These are phyloP conservation scores for Escarpia spicata DNA, from an alignment of 2,888 invertebrate genomes.

Conservation along the genomic window DNA sequence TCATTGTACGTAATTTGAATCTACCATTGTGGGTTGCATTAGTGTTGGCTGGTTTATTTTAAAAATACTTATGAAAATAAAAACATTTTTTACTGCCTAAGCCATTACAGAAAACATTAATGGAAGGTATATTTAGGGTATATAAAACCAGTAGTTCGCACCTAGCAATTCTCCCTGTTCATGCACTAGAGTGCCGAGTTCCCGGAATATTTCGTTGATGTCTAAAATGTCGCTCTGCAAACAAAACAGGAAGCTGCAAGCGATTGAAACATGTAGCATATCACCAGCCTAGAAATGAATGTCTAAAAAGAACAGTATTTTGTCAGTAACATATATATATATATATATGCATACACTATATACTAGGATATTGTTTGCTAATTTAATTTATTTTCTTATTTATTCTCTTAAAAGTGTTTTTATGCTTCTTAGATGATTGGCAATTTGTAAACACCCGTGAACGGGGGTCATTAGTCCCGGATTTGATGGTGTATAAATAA, in stretches of 20 bases:
- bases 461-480: too few species aligned
- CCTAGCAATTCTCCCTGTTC: constrained; percentile 90
- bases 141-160: constrained; percentile 41
- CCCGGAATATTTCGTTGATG: constrained; percentile 96
- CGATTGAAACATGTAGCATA: not conserved
- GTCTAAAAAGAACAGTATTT: not conserved
- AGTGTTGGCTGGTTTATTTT: not conserved
- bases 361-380: too few species aligned
- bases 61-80: too few species aligned
- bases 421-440: too few species aligned
- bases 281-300: not conserved
- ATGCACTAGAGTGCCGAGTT: constrained; percentile 90
- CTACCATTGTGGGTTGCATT: not conserved
- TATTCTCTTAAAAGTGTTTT: too few species aligned
- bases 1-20: not conserved
- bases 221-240: constrained; percentile 84
- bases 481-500: too few species aligned
- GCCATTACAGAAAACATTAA: too few species aligned
- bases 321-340: not conserved
- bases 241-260: not conserved
- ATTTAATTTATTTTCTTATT: not conserved
- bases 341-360: too few species aligned
- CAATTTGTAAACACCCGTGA: too few species aligned
- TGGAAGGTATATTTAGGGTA: not conserved
- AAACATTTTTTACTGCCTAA: too few species aligned